Evolutionary conservation across 1,140 invertebrate species (phyloP).

Genomic region (Ephestia elutella): DNA sequence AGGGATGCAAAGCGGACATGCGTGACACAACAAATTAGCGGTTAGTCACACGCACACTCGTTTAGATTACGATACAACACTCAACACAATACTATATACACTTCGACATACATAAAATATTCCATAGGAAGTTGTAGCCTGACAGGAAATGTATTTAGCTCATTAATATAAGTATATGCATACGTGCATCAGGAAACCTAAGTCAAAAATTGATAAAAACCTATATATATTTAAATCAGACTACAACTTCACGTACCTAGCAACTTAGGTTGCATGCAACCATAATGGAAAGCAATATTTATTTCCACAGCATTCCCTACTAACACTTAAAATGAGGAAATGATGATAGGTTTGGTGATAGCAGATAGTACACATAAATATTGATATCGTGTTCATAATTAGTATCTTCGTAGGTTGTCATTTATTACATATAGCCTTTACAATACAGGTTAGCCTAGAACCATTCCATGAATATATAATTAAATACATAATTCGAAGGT

Average conservation of each 20-base stretch:
- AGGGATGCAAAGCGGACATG: conserved; percentile 2
- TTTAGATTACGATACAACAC: not conserved
- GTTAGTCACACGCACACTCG: conserved; percentile 1
- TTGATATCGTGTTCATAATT: not conserved
- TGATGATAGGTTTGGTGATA: conserved; percentile 1
- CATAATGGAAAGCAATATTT: not conserved
- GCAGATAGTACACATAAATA: not conserved
- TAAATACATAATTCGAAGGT: not conserved
- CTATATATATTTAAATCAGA: not conserved
- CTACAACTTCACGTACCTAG: not conserved
- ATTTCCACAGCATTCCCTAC: not conserved
- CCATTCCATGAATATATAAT: conserved; percentile 4
- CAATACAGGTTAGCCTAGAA: conserved; percentile 5
- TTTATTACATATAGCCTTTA: not conserved
- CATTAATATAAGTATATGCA: not conserved
- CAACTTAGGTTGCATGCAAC: not conserved
- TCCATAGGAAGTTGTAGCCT: not conserved
- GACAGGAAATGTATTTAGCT: not conserved
- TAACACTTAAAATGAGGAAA: not conserved
- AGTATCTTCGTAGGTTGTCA: not conserved
- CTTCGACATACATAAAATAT: not conserved
- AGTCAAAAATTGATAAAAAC: too few species aligned
- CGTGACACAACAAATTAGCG: conserved; percentile 3
- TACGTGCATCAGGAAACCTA: too few species aligned
- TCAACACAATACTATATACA: conserved; percentile 1